Evolutionary conservation across 2,797 vertebrate genomes (phyloP).

Genomic region (Hyperoplus immaculatus): DNA sequence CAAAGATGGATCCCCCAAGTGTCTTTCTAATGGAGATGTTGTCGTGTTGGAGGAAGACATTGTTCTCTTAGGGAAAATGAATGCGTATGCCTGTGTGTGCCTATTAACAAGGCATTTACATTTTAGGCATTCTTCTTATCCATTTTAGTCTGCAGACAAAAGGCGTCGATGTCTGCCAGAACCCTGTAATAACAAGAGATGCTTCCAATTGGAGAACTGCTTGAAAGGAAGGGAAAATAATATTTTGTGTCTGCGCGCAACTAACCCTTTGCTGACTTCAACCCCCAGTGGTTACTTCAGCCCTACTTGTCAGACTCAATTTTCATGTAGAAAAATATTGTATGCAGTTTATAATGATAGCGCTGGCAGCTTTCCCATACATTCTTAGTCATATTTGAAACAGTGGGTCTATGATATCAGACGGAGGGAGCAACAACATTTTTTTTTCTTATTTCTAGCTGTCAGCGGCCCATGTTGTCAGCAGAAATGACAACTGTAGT

Average conservation of each 20-base stretch:
- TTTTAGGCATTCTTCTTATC: slow-evolving; percentile 29
- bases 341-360: not conserved
- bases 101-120: slow-evolving; percentile 36
- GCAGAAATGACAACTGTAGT: too few relatives aligned
- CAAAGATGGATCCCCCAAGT: slow-evolving; percentile 49
- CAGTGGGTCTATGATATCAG: too few relatives aligned
- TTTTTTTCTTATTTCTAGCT: too few relatives aligned
- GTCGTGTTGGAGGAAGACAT: slow-evolving; percentile 30
- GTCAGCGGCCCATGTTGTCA: too few relatives aligned
- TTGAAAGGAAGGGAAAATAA: slow-evolving; percentile 5
- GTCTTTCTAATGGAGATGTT: slow-evolving; percentile 43
- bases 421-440: too few relatives aligned
- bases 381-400: too few relatives aligned
- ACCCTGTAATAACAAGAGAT: slow-evolving; percentile 14
- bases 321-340: not conserved
- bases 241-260: slow-evolving; percentile 10
- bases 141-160: slow-evolving; percentile 17
- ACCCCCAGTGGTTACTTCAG: not conserved
- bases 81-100: slow-evolving; percentile 1
- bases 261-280: not conserved
- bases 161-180: slow-evolving; percentile 10
- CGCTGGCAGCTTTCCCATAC: too few relatives aligned
- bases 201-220: slow-evolving; percentile 27
- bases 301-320: slow-evolving; percentile 1
- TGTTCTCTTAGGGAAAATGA: slow-evolving; percentile 22